Conservation (phyloP, 1,140 invertebrate species). For the silkworm (Bombyx mori) region ASM3026992v2 NC_085119.1:9679501-9680000, state of each 20-base stretch:
- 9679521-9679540: conserved; percentile 55
- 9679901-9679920: too few species aligned
- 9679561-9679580: conserved; percentile 52
- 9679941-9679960: too few species aligned
- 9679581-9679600: conserved; percentile 47
- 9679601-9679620: conserved; percentile 50
- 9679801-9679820: conserved; percentile 66
- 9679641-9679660: conserved; percentile 29
- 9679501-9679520: conserved; percentile 66
- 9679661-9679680: conserved; percentile 61
- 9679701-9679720: conserved; percentile 50
- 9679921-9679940: too few species aligned
- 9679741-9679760: conserved; percentile 41
- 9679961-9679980: too few species aligned
- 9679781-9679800: conserved; percentile 65
- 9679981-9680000: too few species aligned
- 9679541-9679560: conserved; percentile 61
- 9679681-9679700: conserved; percentile 62
- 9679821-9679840: conserved; percentile 56
- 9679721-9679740: conserved; percentile 50
- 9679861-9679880: too few species aligned
- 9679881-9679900: too few species aligned
- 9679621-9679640: conserved; percentile 35
- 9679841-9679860: not conserved
- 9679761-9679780: conserved; percentile 30